Conservation (phyloP, 2,113 vertebrate species). For the Turdus rufiventris region DNA sequence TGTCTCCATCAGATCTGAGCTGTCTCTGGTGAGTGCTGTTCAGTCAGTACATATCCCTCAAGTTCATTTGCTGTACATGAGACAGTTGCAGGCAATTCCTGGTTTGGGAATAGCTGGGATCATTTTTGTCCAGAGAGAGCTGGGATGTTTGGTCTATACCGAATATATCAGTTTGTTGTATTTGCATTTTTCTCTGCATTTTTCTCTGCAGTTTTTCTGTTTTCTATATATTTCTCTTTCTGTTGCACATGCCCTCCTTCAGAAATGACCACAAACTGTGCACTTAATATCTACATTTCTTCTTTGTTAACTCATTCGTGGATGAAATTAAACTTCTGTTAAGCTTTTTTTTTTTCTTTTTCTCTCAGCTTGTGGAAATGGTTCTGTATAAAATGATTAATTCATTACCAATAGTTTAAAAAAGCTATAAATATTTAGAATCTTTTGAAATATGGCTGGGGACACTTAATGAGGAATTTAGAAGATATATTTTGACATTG, state of each 20-base stretch:
- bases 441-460: not conserved
- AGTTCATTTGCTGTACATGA: not conserved
- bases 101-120: not conserved
- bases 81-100: not conserved
- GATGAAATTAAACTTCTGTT: not conserved
- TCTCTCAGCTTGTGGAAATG: not conserved
- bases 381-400: not conserved
- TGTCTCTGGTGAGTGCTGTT: not conserved
- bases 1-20: accelerated
- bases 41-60: not conserved
- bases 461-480: not conserved
- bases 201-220: not conserved
- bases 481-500: constrained; percentile 17
- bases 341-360: not conserved
- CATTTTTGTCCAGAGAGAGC: not conserved
- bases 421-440: constrained; percentile 33
- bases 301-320: not conserved
- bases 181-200: not conserved
- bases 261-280: not conserved
- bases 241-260: not conserved
- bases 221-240: not conserved
- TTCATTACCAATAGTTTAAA: not conserved
- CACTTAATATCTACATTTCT: not conserved
- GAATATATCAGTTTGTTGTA: not conserved
- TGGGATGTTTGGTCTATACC: not conserved